phyloP scores from a whole-genome alignment of 2,888 invertebrate genomes.

The Cosmia pyralina region DNA sequence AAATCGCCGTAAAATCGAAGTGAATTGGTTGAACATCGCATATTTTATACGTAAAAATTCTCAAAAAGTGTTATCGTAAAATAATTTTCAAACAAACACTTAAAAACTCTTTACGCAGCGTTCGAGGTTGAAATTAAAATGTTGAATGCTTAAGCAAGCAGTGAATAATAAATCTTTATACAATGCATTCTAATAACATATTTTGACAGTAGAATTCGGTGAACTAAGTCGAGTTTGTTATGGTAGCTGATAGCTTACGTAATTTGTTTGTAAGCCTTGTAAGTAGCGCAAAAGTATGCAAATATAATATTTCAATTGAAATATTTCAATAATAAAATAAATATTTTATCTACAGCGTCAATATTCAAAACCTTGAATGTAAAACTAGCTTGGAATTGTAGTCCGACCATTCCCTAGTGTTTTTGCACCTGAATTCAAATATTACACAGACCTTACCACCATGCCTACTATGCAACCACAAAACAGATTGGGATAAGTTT shows the following conservation, averaged over 20 bases:
- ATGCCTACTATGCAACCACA: no score
- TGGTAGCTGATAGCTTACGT: background rate
- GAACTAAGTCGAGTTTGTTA: background rate
- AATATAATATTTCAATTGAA: no score
- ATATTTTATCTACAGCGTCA: no score
- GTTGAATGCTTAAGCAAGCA: constrained; percentile 28
- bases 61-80: background rate
- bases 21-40: no score
- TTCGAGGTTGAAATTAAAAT: constrained; percentile 33
- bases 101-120: constrained; percentile 19
- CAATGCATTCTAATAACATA: constrained; percentile 50
- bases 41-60: background rate
- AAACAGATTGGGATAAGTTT: no score
- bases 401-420: no score
- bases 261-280: background rate
- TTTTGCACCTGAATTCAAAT: no score
- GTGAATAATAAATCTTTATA: constrained; percentile 39
- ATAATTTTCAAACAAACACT: constrained; percentile 12
- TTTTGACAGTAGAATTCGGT: constrained; percentile 28
- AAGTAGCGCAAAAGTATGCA: background rate
- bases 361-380: no score
- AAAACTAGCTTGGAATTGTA: no score
- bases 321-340: no score
- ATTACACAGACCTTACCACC: no score
- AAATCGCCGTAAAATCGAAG: no score